Evolutionary conservation across 1,140 invertebrate species (phyloP).

Genomic region (Teleopsis dalmanni): DNA sequence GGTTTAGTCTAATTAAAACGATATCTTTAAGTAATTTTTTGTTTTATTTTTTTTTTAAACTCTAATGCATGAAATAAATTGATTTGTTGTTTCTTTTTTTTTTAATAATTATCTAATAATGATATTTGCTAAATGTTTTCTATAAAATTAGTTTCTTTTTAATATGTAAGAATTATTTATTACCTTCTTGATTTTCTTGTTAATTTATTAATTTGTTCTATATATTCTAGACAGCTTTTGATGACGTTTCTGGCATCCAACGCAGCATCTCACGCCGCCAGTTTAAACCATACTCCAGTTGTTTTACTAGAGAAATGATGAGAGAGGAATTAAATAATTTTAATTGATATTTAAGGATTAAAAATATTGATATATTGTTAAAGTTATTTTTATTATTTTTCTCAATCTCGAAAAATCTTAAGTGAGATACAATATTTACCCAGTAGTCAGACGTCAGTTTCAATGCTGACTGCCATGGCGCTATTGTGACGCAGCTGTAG

Average conservation of each 20-base stretch:
- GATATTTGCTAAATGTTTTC: conserved; percentile 15
- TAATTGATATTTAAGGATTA: too few species aligned
- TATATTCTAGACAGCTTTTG: conserved; percentile 41
- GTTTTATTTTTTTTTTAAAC: not conserved
- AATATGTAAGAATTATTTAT: conserved; percentile 4
- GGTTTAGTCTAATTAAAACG: too few species aligned
- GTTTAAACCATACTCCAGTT: conserved; percentile 41
- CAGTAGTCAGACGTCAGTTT: conserved; percentile 96
- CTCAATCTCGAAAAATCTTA: too few species aligned
- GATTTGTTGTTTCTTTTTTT: conserved; percentile 7
- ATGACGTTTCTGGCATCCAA: conserved; percentile 45
- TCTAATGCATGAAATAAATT: conserved; percentile 4
- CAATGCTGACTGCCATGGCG: conserved; percentile 69
- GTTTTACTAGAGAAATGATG: conserved; percentile 30
- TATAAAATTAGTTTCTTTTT: conserved; percentile 7
- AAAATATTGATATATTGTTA: too few species aligned
- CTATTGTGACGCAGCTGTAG: conserved; percentile 79
- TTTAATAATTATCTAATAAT: conserved; percentile 10
- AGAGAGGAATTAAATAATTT: not conserved
- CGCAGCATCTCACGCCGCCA: conserved; percentile 45
- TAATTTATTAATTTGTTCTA: conserved; percentile 15
- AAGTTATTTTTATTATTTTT: too few species aligned
- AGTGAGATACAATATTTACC: conserved; percentile 53
- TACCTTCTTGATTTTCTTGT: conserved; percentile 27
- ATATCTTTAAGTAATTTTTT: not conserved